Conservation (phyloP, 2,113 vertebrate species). For the Felis catus region DNA sequence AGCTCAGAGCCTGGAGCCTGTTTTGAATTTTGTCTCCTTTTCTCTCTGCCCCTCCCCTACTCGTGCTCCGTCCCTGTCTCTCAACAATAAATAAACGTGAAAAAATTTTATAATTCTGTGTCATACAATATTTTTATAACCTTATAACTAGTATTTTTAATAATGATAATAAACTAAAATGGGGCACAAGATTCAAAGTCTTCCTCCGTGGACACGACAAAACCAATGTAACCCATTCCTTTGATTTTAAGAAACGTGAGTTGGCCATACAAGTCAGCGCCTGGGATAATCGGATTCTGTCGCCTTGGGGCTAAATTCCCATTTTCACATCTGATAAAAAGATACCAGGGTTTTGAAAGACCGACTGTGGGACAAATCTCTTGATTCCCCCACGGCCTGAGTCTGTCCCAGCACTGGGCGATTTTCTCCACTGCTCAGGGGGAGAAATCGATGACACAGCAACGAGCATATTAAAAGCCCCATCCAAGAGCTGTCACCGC, state of each 20-base stretch:
- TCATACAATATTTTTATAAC: no score
- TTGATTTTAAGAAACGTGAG: not conserved
- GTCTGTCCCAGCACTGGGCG: not conserved
- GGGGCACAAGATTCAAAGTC: not conserved
- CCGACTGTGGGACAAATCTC: not conserved
- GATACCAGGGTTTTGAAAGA: not conserved
- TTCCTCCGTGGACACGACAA: not conserved
- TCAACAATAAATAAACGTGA: no score
- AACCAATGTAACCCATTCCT: not conserved
- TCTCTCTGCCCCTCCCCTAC: no score
- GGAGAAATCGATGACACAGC: constrained; percentile 40
- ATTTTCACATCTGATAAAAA: not conserved
- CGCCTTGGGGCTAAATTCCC: not conserved
- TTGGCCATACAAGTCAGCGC: fast-evolving
- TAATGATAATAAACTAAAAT: not conserved
- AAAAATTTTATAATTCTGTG: no score
- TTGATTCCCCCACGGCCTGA: not conserved
- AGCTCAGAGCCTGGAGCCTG: no score
- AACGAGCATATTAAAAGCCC: not conserved
- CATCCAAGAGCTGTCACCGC: not conserved
- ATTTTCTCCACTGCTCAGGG: not conserved
- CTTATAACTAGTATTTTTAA: no score
- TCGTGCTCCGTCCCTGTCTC: no score
- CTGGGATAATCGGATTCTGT: not conserved
- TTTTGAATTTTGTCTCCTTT: no score